Conservation (phyloP, 2,888 invertebrate genomes). For the Bimastos eiseni region DNA sequence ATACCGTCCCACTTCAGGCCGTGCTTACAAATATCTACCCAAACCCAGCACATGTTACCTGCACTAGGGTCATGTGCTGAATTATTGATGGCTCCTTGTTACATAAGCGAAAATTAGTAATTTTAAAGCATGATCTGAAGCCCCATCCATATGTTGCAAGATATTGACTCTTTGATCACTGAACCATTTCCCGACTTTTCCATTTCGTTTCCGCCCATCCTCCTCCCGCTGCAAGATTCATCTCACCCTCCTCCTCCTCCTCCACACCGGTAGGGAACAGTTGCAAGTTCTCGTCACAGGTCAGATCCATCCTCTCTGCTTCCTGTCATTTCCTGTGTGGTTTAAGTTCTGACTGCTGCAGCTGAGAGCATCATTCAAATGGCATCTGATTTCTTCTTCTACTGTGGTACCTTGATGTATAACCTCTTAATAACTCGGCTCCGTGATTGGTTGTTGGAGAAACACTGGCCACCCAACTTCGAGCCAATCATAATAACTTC, state of each 20-base stretch:
- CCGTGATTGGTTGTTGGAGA: neutral
- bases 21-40: neutral
- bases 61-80: neutral
- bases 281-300: neutral
- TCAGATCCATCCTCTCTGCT: neutral
- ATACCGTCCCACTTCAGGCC: too few relatives aligned
- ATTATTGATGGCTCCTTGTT: neutral
- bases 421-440: neutral
- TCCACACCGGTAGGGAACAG: neutral
- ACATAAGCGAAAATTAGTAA: neutral
- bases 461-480: neutral
- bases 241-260: neutral
- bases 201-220: neutral
- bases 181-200: neutral
- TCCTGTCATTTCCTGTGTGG: constrained; percentile 13
- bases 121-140: neutral
- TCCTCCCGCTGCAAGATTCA: neutral
- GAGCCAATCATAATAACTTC: neutral
- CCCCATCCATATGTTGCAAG: constrained; percentile 13
- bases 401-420: constrained; percentile 6
- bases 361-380: constrained; percentile 6
- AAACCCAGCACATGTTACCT: neutral
- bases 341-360: constrained; percentile 6
- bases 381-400: neutral
- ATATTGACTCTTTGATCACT: neutral